Evolutionary conservation across 2,888 invertebrate genomes (phyloP).

Genomic region (Kryphioiulus occultus): DNA sequence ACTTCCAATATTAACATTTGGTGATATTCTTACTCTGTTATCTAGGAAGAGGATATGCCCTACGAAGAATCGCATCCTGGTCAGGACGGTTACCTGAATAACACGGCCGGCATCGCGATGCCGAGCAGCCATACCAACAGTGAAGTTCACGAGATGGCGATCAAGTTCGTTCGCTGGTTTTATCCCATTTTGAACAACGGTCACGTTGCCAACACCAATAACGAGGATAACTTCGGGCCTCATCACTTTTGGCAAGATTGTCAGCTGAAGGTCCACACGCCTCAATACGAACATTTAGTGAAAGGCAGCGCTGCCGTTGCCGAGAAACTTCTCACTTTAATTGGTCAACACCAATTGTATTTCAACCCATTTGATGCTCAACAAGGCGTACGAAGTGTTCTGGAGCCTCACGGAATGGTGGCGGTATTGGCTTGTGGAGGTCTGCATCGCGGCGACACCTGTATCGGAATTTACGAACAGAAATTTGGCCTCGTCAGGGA

Average conservation of each 20-base stretch:
- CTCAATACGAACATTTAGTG: constrained; percentile 48
- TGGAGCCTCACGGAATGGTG: constrained; percentile 71
- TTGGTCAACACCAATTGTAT: constrained; percentile 48
- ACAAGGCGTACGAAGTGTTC: constrained; percentile 69
- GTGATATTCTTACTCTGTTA: neutral
- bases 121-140: constrained; percentile 20
- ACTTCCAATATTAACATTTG: neutral
- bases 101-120: neutral
- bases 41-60: constrained; percentile 49
- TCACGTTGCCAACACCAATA: constrained; percentile 44
- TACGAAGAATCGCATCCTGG: constrained; percentile 43
- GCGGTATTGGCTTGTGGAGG: constrained; percentile 72
- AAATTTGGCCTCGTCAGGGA: constrained; percentile 72
- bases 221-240: constrained; percentile 60
- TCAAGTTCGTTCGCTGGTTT: constrained; percentile 70
- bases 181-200: constrained; percentile 64
- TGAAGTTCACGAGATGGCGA: constrained; percentile 63
- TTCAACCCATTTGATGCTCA: constrained; percentile 52
- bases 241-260: constrained; percentile 70
- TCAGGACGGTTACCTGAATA: neutral
- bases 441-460: constrained; percentile 66
- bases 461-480: constrained; percentile 73
- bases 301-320: constrained; percentile 39
- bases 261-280: constrained; percentile 58
- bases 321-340: constrained; percentile 46